phyloP scores from a whole-genome alignment of 2,113 vertebrate species.

The Budorcas taxicolor region DNA sequence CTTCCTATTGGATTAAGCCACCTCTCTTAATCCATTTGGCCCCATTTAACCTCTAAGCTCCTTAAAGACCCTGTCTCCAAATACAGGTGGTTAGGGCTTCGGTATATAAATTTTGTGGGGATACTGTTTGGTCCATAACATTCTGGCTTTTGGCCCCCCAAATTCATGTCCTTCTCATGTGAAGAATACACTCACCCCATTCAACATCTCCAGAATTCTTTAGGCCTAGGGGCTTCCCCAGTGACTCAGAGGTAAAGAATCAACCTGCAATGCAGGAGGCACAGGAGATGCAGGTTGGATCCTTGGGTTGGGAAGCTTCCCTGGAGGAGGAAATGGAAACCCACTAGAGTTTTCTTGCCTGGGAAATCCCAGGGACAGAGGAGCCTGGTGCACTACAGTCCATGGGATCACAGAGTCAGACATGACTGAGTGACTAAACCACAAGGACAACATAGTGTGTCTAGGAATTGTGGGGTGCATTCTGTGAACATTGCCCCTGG shows the following conservation, averaged over 20 bases:
- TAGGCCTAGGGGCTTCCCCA: not conserved
- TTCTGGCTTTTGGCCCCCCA: not conserved
- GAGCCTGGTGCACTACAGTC: not conserved
- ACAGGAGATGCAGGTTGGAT: not conserved
- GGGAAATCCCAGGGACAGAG: not conserved
- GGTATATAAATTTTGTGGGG: not conserved
- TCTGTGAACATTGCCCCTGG: rapidly evolving
- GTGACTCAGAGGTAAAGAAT: not conserved
- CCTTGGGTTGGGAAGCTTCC: not conserved
- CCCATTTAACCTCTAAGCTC: not conserved
- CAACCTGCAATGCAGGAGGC: not conserved
- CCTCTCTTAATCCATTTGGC: not conserved
- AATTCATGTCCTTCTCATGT: not conserved
- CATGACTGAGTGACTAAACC: not conserved
- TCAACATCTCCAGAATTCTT: not conserved
- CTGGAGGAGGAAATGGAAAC: not conserved
- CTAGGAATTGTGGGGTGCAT: too few species aligned
- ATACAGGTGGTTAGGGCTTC: not conserved
- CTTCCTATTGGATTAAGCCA: not conserved
- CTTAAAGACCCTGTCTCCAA: not conserved
- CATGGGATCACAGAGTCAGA: not conserved
- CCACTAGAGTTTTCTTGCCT: not conserved
- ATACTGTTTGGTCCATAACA: not conserved
- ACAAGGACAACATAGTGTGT: not conserved
- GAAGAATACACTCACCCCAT: not conserved